Conservation (phyloP, 2,888 invertebrate species). For the Hofmannophila pseudospretella region DNA sequence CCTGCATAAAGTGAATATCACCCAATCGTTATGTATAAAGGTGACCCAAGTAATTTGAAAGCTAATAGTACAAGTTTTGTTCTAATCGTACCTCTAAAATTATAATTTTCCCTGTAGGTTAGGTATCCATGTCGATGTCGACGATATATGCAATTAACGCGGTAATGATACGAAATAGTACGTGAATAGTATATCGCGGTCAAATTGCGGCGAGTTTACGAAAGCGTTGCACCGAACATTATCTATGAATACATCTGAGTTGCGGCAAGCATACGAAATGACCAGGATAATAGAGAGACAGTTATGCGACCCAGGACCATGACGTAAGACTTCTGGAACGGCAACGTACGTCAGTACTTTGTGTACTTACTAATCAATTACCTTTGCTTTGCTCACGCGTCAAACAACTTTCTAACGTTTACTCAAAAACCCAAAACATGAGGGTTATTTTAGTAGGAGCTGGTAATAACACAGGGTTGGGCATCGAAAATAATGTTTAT, state of each 20-base stretch:
- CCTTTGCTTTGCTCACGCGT: background rate
- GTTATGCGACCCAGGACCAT: background rate
- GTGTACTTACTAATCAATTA: background rate
- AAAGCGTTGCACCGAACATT: conserved; percentile 14
- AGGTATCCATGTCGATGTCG: conserved; percentile 2
- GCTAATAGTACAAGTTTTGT: conserved; percentile 1
- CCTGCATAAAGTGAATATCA: too few species aligned
- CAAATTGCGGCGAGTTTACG: conserved; percentile 23
- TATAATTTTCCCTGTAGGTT: conserved; percentile 3
- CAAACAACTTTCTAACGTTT: background rate
- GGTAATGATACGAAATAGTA: conserved; percentile 32
- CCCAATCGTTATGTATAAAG: too few species aligned
- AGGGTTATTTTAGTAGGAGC: background rate
- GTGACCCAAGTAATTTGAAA: background rate
- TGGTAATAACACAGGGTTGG: conserved; percentile 4
- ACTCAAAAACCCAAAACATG: background rate
- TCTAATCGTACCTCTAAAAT: conserved; percentile 11
- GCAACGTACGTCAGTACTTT: background rate
- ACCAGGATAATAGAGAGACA: conserved; percentile 19
- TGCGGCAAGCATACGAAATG: conserved; percentile 18
- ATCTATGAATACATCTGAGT: conserved; percentile 21
- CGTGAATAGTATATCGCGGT: conserved; percentile 31
- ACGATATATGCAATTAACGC: conserved; percentile 27
- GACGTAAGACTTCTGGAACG: background rate
- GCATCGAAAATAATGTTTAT: conserved; percentile 17